Evolutionary conservation across 2,113 vertebrate genomes (phyloP).

Genomic region (Irena cyanogastra): DNA sequence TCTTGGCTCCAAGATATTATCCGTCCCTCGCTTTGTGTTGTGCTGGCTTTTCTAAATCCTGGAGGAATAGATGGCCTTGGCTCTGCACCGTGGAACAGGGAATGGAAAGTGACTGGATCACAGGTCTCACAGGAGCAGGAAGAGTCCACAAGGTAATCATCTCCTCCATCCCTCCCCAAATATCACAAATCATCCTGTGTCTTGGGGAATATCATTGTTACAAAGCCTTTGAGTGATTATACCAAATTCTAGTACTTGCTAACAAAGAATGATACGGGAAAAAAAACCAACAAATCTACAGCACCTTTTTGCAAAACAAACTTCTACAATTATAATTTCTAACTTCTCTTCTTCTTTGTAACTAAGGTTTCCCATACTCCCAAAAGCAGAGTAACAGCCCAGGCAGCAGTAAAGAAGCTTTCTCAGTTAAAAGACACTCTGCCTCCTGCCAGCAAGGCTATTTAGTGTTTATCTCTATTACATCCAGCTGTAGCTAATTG

Average conservation of each 20-base stretch:
- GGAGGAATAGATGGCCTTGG: neutral
- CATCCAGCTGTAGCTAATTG: conserved; percentile 37
- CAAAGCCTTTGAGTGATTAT: neutral
- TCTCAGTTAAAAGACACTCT: conserved; percentile 1
- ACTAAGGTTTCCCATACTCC: neutral
- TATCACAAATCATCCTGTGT: neutral
- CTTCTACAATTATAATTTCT: neutral
- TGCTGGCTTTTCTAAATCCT: neutral
- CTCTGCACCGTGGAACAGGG: neutral
- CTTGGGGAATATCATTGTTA: neutral
- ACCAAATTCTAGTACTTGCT: neutral
- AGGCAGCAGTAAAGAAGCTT: neutral
- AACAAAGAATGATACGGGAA: neutral
- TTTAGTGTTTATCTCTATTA: conserved; percentile 24
- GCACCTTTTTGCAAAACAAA: neutral
- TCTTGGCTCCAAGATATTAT: neutral
- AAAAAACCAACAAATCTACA: neutral
- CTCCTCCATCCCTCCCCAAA: neutral
- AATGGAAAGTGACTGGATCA: neutral
- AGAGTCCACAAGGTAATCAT: neutral
- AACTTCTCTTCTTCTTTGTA: neutral
- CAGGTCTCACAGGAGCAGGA: neutral
- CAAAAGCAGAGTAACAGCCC: neutral
- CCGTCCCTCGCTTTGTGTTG: neutral
- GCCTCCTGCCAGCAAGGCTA: conserved; percentile 12